phyloP scores from a whole-genome alignment of 2,797 vertebrate genomes.

The Thaleichthys pacificus region DNA sequence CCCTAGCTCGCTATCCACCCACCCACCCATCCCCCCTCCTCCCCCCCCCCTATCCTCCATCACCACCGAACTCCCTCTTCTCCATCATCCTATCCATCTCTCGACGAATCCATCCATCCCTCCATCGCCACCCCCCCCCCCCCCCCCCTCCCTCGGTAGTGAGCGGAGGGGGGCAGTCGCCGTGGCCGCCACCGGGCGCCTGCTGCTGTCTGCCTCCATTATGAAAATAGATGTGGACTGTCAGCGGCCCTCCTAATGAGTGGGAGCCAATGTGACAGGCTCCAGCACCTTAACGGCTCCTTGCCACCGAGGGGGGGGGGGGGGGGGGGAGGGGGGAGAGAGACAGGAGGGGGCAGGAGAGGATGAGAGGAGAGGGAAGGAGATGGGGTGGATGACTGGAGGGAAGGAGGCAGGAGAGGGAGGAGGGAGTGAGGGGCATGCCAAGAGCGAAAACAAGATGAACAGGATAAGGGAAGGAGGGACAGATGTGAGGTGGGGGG shows the following conservation, averaged over 20 bases:
- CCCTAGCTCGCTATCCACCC: no score
- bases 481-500: no score
- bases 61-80: no score
- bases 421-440: no score
- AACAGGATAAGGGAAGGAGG: no score
- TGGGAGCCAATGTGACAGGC: conserved; percentile 36
- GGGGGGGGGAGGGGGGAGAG: no score
- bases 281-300: conserved; percentile 37
- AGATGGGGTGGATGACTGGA: no score
- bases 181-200: conserved; percentile 5
- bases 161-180: conserved; percentile 1
- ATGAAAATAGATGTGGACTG: conserved; percentile 49
- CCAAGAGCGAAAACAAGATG: no score
- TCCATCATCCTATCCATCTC: not conserved
- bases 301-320: conserved; percentile 7
- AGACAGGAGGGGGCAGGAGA: no score
- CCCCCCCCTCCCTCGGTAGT: not conserved
- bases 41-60: not conserved
- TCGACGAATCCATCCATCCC: not conserved
- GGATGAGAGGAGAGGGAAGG: no score
- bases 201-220: conserved; percentile 45
- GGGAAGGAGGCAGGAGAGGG: no score
- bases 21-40: no score
- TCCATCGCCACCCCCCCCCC: not conserved
- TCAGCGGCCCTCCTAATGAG: conserved; percentile 49